Percentiles rank a stretch among this genome's conserved stretches.
Evolutionary conservation across 2,113 vertebrate species (phyloP).

Genomic region (Regulus satrapa): DNA sequence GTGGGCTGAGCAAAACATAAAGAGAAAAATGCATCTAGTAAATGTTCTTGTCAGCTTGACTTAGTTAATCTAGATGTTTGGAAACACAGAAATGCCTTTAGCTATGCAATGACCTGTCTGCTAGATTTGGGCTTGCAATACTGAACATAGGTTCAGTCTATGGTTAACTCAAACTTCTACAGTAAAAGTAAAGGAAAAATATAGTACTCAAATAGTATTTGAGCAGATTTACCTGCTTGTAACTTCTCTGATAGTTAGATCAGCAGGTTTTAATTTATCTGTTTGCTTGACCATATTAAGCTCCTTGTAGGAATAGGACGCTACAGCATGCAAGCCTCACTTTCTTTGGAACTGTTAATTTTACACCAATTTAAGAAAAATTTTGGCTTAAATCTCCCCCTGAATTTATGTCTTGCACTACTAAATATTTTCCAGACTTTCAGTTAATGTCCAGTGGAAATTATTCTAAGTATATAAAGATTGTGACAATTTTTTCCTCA

Average conservation of each 20-base stretch:
- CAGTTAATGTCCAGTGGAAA: background rate
- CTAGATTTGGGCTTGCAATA: background rate
- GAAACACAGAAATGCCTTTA: background rate
- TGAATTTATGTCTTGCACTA: background rate
- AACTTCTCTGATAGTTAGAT: background rate
- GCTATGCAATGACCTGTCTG: background rate
- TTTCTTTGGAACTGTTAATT: background rate
- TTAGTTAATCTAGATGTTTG: background rate
- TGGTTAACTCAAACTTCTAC: background rate
- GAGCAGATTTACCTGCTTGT: background rate
- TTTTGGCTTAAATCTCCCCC: background rate
- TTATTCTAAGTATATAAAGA: background rate
- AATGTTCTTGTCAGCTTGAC: background rate
- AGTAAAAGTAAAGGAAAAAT: background rate
- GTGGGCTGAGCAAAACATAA: background rate
- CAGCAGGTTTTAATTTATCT: background rate
- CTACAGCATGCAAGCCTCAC: background rate
- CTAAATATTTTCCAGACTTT: background rate
- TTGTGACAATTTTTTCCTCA: background rate
- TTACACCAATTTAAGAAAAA: background rate
- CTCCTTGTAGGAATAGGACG: background rate
- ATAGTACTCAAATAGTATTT: background rate
- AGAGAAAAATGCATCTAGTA: background rate
- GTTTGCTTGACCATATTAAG: background rate
- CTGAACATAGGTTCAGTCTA: background rate